phyloP scores from a whole-genome alignment of 2,888 invertebrate genomes.

The Trypoxylon attenuatum region DNA sequence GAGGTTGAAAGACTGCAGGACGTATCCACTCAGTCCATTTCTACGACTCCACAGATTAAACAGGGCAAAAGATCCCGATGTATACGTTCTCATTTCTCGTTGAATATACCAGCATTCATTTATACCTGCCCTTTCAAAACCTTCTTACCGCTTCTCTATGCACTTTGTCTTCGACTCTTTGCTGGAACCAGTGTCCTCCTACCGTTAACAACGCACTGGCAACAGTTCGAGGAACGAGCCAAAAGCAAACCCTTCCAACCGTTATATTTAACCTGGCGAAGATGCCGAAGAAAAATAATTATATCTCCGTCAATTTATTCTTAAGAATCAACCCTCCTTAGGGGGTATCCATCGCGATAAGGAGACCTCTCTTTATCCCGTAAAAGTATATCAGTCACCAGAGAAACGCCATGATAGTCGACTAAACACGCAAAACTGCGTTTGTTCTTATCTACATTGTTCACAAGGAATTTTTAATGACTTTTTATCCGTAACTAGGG shows the following conservation, averaged over 20 bases:
- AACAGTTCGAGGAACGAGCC: constrained; percentile 11
- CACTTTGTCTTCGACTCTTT: constrained; percentile 9
- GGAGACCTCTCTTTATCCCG: no score
- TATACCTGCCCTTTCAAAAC: constrained; percentile 30
- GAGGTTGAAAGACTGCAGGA: constrained; percentile 26
- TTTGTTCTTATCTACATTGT: no score
- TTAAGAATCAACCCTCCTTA: constrained; percentile 9
- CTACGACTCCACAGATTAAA: constrained; percentile 31
- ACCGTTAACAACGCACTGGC: constrained; percentile 16
- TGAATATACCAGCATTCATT: constrained; percentile 39
- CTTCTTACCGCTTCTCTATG: constrained; percentile 16
- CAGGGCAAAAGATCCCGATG: constrained; percentile 30
- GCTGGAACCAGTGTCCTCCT: constrained; percentile 11
- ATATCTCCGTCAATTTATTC: constrained; percentile 30
- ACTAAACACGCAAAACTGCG: no score
- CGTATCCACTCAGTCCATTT: constrained; percentile 23
- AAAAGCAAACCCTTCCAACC: constrained; percentile 3
- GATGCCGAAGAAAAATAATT: constrained; percentile 26
- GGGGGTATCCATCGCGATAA: no score
- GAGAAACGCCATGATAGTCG: no score
- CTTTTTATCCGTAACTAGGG: no score
- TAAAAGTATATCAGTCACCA: no score
- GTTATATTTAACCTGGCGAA: background rate
- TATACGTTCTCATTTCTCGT: constrained; percentile 38
- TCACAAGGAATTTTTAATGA: no score